Percentiles rank a stretch among this genome's conserved stretches.
phyloP scores from a whole-genome alignment of 1,140 invertebrate genomes.

The Leptinotarsa defecta region DNA sequence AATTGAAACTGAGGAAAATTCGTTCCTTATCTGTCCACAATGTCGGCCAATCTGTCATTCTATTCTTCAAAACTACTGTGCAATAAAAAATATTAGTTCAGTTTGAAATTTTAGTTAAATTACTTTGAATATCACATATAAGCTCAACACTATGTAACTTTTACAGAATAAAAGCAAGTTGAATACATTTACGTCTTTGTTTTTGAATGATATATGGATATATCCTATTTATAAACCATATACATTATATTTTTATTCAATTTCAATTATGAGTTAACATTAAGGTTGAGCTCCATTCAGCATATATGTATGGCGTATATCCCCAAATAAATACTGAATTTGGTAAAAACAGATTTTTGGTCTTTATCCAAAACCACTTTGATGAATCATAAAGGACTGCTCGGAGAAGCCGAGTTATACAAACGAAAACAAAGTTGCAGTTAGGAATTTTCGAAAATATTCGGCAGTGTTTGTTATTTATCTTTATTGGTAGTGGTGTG shows the following conservation, averaged over 20 bases:
- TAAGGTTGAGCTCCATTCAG: not conserved
- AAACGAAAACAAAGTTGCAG: not conserved
- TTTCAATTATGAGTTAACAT: not conserved
- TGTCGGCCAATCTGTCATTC: not conserved
- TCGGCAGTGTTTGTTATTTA: too few relatives aligned
- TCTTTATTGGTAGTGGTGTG: too few relatives aligned
- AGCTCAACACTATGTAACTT: not conserved
- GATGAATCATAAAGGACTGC: not conserved
- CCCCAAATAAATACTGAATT: not conserved
- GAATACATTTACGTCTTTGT: not conserved
- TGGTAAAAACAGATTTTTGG: not conserved
- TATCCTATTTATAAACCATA: not conserved
- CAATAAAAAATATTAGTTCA: not conserved
- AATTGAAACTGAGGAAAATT: too few relatives aligned
- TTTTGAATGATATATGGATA: not conserved
- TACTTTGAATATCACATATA: not conserved
- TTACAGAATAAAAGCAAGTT: not conserved
- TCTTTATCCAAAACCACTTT: not conserved
- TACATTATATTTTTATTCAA: not conserved
- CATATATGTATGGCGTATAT: not conserved
- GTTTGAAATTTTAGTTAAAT: conserved; percentile 6
- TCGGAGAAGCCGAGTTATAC: not conserved
- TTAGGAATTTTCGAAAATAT: not conserved
- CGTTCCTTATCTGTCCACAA: not conserved
- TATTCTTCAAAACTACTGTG: conserved; percentile 1